Percentiles rank a stretch among this genome's conserved stretches.
Evolutionary conservation across 2,113 vertebrate species (phyloP).

Genomic region (Sander lucioperca): DNA sequence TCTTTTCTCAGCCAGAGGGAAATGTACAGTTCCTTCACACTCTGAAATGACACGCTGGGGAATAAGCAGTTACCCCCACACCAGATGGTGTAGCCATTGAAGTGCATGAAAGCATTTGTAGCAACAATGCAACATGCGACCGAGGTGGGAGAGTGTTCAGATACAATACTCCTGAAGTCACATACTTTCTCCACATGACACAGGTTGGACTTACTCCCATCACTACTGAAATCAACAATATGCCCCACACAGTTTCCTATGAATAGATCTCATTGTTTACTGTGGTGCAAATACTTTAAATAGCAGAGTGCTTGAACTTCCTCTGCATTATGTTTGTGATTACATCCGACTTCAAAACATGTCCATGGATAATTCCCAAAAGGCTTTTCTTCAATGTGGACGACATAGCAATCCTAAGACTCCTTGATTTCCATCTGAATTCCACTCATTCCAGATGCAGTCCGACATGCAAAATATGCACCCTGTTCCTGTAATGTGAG

Average conservation of each 20-base stretch:
- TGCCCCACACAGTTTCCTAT: conserved; percentile 46
- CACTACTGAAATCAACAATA: conserved; percentile 62
- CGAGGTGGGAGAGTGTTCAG: conserved; percentile 29
- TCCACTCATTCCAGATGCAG: conserved; percentile 44
- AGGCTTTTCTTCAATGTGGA: conserved; percentile 30
- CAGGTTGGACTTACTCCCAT: conserved; percentile 59
- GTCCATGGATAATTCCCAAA: conserved; percentile 34
- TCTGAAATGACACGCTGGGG: conserved; percentile 51
- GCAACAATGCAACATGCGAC: conserved; percentile 53
- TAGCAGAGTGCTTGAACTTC: conserved; percentile 61
- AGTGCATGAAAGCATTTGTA: conserved; percentile 59
- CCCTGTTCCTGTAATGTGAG: conserved; percentile 44
- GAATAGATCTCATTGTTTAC: conserved; percentile 71
- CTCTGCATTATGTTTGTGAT: conserved; percentile 63
- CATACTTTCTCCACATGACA: conserved; percentile 34
- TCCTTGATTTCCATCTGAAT: conserved; percentile 43
- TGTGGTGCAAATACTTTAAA: conserved; percentile 53
- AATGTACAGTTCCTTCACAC: conserved; percentile 60
- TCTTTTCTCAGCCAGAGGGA: conserved; percentile 37
- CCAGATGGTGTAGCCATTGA: conserved; percentile 70
- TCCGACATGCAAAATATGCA: conserved; percentile 25
- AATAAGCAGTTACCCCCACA: conserved; percentile 36
- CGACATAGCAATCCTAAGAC: conserved; percentile 16
- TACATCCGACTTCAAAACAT: conserved; percentile 51
- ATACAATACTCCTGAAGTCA: conserved; percentile 54